These are phyloP conservation scores for Nerophis lumbriciformis DNA, from an alignment of 2,113 vertebrate genomes.

Conservation along the genomic window DNA sequence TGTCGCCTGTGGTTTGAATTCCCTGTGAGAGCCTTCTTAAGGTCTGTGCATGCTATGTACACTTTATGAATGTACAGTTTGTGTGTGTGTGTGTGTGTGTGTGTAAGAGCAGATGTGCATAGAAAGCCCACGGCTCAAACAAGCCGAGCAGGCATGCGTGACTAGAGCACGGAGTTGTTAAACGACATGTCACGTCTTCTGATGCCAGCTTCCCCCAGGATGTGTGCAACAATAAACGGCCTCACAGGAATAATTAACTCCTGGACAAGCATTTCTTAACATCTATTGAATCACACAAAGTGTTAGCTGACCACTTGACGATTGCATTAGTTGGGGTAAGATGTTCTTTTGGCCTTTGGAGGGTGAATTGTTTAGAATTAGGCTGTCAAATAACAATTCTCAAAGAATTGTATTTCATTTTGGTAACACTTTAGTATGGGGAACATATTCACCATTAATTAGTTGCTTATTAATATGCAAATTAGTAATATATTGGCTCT, in stretches of 20 bases:
- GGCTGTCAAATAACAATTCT: no score
- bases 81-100: background rate
- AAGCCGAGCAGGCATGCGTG: conserved; percentile 17
- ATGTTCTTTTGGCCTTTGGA: no score
- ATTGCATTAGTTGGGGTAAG: no score
- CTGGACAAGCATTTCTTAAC: conserved; percentile 31
- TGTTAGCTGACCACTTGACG: background rate
- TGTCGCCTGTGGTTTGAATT: conserved; percentile 12
- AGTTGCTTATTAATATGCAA: no score
- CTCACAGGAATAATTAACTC: conserved; percentile 42
- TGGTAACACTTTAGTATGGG: no score
- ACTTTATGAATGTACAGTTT: no score
- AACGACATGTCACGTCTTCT: conserved; percentile 32
- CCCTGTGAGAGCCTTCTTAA: conserved; percentile 3
- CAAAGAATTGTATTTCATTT: no score
- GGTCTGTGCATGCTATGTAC: background rate
- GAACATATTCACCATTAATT: no score
- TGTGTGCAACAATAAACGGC: conserved; percentile 15
- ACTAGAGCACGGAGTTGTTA: conserved; percentile 31
- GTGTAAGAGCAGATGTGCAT: conserved; percentile 6
- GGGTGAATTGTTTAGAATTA: no score
- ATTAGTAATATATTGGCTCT: no score
- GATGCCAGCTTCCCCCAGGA: conserved; percentile 28
- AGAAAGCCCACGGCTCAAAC: conserved; percentile 20
- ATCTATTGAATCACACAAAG: conserved; percentile 28